Base-by-base conservation (phyloP, 2,113 vertebrate species). In the Coregonus clupeaformis region DNA sequence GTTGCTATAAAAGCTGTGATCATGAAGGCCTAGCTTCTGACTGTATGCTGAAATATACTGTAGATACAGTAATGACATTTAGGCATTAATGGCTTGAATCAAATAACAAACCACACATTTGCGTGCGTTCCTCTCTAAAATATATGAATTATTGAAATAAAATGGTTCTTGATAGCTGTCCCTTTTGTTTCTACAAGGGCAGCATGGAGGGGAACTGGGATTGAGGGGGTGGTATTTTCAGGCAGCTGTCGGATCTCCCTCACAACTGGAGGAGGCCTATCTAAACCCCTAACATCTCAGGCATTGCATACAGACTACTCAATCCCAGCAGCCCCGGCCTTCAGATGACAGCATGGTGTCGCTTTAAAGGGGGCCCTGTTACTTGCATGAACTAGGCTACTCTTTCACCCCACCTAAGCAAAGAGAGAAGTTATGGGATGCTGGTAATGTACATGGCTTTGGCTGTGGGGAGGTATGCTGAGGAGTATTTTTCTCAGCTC, bases 1-100 rank as follows among this genome's bases (percentile, higher is more conserved):
- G 29, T 68, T 29, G 87, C 69, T 77, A n/a, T 77, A 27, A 27
- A 70, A 77, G 78, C 84, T 83, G 71, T 42, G 9, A 42, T 42
- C 36, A 9, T 79, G 55, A 62, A 80, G 79, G 49, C 49, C 49
- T 42, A 9, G 36, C 36, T 63, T 71, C 67, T 57, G 9, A 3
- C 67, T 69, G 69, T 45, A 55, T 32, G 20, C 47, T 11, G 9
- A 52, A 69, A 52, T 45, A 52, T 52, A 52, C 49, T 18, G 29
- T 32, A 27, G 16, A 42, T 42, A 42, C 36, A 42, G 36, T 11
- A 42, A 42, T 42, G 36, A 42, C 36, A 11, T 42, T 9, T 60
- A 60, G 13, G 30, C 6, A 30, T 30, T 7, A 67, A 42, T n/a
- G 7, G 14, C 5, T 36, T 32, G 13, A 63, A 20, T 20, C 9